phyloP scores from a whole-genome alignment of 2,797 vertebrate genomes.

The Melopsittacus undulatus region DNA sequence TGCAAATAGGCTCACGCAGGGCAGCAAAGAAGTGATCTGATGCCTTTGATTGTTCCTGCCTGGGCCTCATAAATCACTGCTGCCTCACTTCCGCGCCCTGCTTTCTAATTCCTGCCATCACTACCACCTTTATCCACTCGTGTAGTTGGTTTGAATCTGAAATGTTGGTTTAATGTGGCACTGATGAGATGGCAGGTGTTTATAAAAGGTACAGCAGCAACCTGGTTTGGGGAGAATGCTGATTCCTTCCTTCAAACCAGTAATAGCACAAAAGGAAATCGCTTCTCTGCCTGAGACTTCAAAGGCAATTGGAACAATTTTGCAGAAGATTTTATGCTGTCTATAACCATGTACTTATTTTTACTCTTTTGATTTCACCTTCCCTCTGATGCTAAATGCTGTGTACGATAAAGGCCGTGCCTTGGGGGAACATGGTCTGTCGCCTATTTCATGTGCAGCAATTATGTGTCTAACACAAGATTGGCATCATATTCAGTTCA shows the following conservation, averaged over 20 bases:
- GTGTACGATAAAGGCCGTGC: background rate
- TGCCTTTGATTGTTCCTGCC: constrained; percentile 43
- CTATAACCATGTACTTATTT: background rate
- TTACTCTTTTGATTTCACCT: constrained; percentile 33
- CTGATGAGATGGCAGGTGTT: background rate
- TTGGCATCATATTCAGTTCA: fast-evolving
- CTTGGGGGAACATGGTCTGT: background rate
- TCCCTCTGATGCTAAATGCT: background rate
- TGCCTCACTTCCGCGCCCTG: background rate
- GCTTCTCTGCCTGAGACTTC: background rate
- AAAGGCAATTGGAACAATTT: background rate
- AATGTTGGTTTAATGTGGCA: constrained; percentile 18
- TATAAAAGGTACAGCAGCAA: background rate
- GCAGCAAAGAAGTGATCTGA: constrained; percentile 18
- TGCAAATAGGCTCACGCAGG: background rate
- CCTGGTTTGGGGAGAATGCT: background rate
- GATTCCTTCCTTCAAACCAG: background rate
- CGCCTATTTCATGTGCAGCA: background rate
- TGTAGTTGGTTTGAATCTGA: background rate
- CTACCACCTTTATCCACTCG: background rate
- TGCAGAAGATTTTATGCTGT: background rate
- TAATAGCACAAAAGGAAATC: background rate
- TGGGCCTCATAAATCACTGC: constrained; percentile 5
- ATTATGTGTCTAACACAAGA: background rate
- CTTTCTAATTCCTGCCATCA: constrained; percentile 12